phyloP scores from a whole-genome alignment of 2,113 vertebrate species.

The Butastur rufipennis region DNA sequence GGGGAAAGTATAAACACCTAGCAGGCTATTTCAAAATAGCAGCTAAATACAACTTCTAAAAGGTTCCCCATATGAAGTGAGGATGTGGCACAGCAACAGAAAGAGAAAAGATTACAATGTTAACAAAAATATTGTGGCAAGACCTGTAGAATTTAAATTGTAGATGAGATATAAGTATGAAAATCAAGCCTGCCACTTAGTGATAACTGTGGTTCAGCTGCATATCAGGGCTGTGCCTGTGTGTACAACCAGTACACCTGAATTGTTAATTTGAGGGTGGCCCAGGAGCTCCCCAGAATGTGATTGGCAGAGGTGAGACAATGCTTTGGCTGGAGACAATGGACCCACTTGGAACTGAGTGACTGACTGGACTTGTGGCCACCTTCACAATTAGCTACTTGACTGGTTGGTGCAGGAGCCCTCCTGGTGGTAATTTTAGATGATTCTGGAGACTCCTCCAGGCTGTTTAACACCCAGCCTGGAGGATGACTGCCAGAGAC shows the following conservation, averaged over 20 bases:
- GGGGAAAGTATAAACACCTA: not conserved
- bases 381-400: not conserved
- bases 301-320: not conserved
- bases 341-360: not conserved
- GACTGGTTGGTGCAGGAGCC: fast-evolving
- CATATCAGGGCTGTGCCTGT: not conserved
- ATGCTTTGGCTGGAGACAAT: not conserved
- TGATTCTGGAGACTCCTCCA: not conserved
- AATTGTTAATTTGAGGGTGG: not conserved
- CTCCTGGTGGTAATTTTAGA: not conserved
- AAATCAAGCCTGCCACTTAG: not conserved
- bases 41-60: not conserved
- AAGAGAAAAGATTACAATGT: not conserved
- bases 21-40: not conserved
- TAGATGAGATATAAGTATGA: not conserved
- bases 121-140: not conserved
- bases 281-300: not conserved
- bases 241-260: not conserved
- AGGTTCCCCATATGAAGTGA: not conserved
- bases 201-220: not conserved
- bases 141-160: not conserved
- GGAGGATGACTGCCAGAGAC: not conserved
- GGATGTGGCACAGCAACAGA: not conserved
- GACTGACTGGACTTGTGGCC: not conserved
- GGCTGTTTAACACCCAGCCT: not conserved